Evolutionary conservation across 1,140 invertebrate species (phyloP).

Genomic region (Cryptotermes secundus): DNA sequence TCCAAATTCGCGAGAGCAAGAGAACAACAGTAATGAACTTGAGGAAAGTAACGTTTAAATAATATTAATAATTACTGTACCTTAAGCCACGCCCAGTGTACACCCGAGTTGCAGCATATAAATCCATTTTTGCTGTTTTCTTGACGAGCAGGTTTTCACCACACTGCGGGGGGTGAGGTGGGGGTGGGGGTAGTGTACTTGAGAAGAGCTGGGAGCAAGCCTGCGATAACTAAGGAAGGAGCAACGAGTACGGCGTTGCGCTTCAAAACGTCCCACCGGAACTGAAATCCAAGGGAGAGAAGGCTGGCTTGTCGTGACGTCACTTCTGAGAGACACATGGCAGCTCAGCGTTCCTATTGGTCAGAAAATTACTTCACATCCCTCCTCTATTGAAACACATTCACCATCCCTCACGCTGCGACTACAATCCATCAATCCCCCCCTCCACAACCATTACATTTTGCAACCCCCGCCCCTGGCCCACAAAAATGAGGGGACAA

Average conservation of each 20-base stretch:
- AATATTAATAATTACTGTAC: not conserved
- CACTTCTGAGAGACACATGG: constrained; percentile 5
- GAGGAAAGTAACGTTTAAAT: no score
- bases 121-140: not conserved
- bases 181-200: not conserved
- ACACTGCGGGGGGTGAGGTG: not conserved
- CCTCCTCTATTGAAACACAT: not conserved
- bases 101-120: not conserved
- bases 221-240: not conserved
- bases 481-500: not conserved
- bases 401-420: not conserved
- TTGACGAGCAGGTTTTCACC: not conserved
- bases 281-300: not conserved
- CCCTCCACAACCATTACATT: not conserved
- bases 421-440: not conserved
- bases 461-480: not conserved
- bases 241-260: not conserved
- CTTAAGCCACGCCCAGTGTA: not conserved
- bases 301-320: not conserved
- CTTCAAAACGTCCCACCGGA: not conserved
- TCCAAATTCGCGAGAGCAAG: no score
- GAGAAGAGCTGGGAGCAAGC: not conserved
- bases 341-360: constrained; percentile 1
- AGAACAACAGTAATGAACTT: no score
- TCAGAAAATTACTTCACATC: not conserved